These are phyloP conservation scores for Byasa hedistus DNA, from an alignment of 2,888 invertebrate genomes.

Conservation along the genomic window DNA sequence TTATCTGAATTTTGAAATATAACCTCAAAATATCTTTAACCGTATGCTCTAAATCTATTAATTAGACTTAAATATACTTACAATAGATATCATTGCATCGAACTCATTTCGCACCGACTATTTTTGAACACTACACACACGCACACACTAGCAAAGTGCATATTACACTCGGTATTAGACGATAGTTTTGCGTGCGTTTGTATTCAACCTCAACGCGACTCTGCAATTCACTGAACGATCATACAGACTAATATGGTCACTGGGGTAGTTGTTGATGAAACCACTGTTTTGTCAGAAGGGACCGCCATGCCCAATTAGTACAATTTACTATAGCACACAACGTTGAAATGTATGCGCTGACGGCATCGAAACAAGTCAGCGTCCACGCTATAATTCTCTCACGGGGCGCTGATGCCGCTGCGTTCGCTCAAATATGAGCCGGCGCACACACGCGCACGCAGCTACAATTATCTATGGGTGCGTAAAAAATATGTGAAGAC, in stretches of 20 bases:
- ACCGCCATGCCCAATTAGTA: slow-evolving; percentile 76
- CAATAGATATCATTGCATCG: slow-evolving; percentile 68
- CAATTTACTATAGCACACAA: slow-evolving; percentile 74
- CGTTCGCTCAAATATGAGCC: slow-evolving; percentile 66
- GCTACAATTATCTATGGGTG: slow-evolving; percentile 51
- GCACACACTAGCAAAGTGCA: slow-evolving; percentile 58
- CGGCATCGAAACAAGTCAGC: slow-evolving; percentile 71
- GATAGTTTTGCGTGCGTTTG: slow-evolving; percentile 57
- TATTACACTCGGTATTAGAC: slow-evolving; percentile 63
- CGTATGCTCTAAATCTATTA: slow-evolving; percentile 37
- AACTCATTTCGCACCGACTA: slow-evolving; percentile 69
- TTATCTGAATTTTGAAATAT: slow-evolving; percentile 47
- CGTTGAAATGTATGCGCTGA: slow-evolving; percentile 68
- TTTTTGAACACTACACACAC: slow-evolving; percentile 75
- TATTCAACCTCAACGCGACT: slow-evolving; percentile 52
- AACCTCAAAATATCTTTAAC: slow-evolving; percentile 68
- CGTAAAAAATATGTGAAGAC: slow-evolving; percentile 48
- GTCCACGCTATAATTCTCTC: slow-evolving; percentile 74
- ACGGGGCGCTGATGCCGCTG: slow-evolving; percentile 62
- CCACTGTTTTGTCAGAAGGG: slow-evolving; percentile 67
- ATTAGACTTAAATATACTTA: slow-evolving; percentile 54
- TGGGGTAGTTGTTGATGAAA: slow-evolving; percentile 62
- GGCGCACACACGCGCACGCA: slow-evolving; percentile 48
- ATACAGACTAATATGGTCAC: slow-evolving; percentile 57
- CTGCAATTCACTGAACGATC: slow-evolving; percentile 56